Conservation (phyloP, 2,888 invertebrate genomes). For the Diploptera punctata region DNA sequence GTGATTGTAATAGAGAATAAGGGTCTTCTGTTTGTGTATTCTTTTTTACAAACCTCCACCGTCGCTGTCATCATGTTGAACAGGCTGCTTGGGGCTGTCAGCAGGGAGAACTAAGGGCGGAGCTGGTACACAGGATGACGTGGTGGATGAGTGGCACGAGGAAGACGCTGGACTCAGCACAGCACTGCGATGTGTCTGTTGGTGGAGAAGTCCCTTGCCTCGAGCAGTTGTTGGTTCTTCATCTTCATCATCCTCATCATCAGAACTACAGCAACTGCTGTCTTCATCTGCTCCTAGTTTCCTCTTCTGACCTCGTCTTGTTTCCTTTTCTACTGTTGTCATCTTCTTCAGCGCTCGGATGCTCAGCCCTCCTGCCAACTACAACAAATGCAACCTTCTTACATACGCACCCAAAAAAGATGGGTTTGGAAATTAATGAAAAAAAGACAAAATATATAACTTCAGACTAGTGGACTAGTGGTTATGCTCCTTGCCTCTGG, state of each 20-base stretch:
- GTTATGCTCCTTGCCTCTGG: no score
- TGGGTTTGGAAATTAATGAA: no score
- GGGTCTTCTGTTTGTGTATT: no score
- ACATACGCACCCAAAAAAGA: no score
- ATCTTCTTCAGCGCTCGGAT: conserved; percentile 39
- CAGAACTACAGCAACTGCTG: conserved; percentile 55
- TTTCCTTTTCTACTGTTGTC: conserved; percentile 40
- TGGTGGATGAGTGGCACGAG: conserved; percentile 65
- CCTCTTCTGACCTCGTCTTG: conserved; percentile 61
- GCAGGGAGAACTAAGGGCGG: not conserved
- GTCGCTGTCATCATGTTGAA: conserved; percentile 42
- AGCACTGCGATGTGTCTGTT: conserved; percentile 57
- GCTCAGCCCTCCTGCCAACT: conserved; percentile 43
- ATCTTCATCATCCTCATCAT: conserved; percentile 60
- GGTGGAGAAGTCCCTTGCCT: conserved; percentile 43
- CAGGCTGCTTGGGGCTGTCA: conserved; percentile 50
- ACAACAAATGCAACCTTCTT: no score
- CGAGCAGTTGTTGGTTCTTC: conserved; percentile 43
- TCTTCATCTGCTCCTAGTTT: conserved; percentile 61
- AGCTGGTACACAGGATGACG: conserved; percentile 23
- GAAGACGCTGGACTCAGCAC: conserved; percentile 67
- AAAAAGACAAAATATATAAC: no score
- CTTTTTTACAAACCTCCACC: conserved; percentile 27
- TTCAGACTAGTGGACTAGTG: no score
- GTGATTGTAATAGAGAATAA: no score